Base-by-base conservation (phyloP, 2,888 invertebrate species). In the Noctua janthina region DNA sequence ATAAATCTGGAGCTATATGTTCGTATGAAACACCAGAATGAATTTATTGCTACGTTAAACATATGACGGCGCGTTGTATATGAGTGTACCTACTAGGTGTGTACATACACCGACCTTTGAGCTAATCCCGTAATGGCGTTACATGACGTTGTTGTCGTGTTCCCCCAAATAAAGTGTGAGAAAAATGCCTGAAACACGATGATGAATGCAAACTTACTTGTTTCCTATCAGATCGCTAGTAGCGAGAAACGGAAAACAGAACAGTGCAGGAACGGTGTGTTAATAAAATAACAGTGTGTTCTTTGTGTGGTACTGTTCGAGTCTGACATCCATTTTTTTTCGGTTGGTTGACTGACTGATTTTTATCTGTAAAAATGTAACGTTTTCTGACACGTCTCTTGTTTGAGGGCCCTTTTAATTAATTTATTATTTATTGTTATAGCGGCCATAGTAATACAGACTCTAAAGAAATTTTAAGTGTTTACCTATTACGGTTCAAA, bases 1-100 rank as follows among this genome's bases (percentile, higher is more conserved):
- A 79, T 87, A 87, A 79, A 87, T 87, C 68, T 84, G 1, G 1
- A 69, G 35, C 67, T 77, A 51, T 79, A 79, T 75, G 67, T 76
- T 84, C 49, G 74, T 66, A 80, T 69, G 84, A 87, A 87, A 75
- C 59, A 39, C 15, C n/a, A 59, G 35, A 66, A 66, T 43, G 0
- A 83, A 76, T 79, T 46, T 74, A 83, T 87, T 62, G 46, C 64
- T 39, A 54, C 59, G 39, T 83, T 23, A 49, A 76, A 56, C 49
- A 15, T 56, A 20, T 56, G 39, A 5, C 17, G 49, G 56, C 6
- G 51, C 15, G 62, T 51, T 64, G 43, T 73, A 49, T 70, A 73
- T 15, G 46, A 46, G 43, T 64, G 29, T 76, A 29, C n/a, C 15
- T 20, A 39, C 35, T 35, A 68, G 46, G n/a, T 46, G 68, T 15